Evolutionary conservation across 2,888 invertebrate genomes (phyloP), one percentile per base, ranked within the genome.

Genomic region (Mamestra brassicae): DNA sequence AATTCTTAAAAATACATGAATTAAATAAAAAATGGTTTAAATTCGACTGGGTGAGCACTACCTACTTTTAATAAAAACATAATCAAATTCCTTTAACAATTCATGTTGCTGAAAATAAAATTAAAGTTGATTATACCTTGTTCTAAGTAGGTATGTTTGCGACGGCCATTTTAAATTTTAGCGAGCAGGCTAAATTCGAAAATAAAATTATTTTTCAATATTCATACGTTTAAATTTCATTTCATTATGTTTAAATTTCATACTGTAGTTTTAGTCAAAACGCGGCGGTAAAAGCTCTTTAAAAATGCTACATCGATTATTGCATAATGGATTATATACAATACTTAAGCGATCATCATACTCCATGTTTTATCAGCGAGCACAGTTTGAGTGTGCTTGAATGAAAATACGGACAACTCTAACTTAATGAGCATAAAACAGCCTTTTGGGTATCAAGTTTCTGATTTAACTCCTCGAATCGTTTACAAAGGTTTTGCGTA

Each of bases 401-500:
- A 50, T 50, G 50, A 50, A 50, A 15, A 4, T 54, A 54, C 15
- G 15, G 4, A 36, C 17, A 36, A 65, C n/a, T 6, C 34, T 2
- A 55, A 50, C 36, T 7, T n/a, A 63, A 63, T 11, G 13, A 13
- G 61, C 15, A 26, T 45, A 36, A 17, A 62, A 61, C 15, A 34
- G 11, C 34, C 47, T 13, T 36, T 34, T 52, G 13, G 38, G 47
- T 65, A 70, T 45, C 13, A 72, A 76, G 66, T 76, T 67, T 38
- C 26, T 50, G n/a, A 47, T 62, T 42, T 36, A 66, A 65, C 80
- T 71, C 45, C 71, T 74, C 73, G 65, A 83, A 85, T 84, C 76
- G 75, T 72, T 78, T 78, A 76, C 76, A 73, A 77, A 80, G 79
- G 78, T 67, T 75, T 76, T 45, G 64, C 64, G 76, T 72, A 80